These are phyloP conservation scores for Meloidogyne chitwoodi DNA, from an alignment of 1,140 invertebrate genomes.

Conservation along the genomic window DNA sequence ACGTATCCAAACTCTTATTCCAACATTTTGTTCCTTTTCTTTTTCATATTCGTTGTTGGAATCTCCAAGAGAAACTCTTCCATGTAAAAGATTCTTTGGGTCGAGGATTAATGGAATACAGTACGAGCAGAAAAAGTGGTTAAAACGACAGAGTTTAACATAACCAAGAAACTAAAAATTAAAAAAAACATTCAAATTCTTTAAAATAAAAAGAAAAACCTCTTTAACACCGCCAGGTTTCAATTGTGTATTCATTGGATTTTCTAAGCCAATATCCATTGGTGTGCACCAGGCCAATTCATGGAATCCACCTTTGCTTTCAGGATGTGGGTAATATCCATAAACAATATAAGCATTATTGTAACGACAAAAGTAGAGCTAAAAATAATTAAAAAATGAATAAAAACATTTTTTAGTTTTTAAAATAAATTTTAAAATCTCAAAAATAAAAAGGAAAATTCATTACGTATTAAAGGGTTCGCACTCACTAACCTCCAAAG, in stretches of 20 bases:
- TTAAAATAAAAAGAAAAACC: too few relatives aligned
- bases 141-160: not conserved
- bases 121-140: not conserved
- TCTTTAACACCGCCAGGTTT: not conserved
- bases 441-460: too few relatives aligned
- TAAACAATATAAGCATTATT: not conserved
- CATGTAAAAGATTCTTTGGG: not conserved
- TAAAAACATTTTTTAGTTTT: too few relatives aligned
- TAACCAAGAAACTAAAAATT: not conserved
- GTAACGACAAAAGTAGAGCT: not conserved
- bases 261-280: not conserved
- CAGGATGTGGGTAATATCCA: not conserved
- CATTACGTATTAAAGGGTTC: too few relatives aligned
- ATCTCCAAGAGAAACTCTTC: not conserved
- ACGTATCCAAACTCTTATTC: not conserved
- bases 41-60: not conserved
- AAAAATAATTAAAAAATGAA: not conserved
- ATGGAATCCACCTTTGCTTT: not conserved
- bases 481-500: too few relatives aligned
- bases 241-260: not conserved
- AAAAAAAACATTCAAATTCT: too few relatives aligned
- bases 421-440: too few relatives aligned
- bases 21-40: not conserved
- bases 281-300: not conserved
- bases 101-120: not conserved